Percentiles rank a stretch among this genome's conserved stretches.
Conservation (phyloP, 2,888 invertebrate species). For the Drosophila anomelani region DNA sequence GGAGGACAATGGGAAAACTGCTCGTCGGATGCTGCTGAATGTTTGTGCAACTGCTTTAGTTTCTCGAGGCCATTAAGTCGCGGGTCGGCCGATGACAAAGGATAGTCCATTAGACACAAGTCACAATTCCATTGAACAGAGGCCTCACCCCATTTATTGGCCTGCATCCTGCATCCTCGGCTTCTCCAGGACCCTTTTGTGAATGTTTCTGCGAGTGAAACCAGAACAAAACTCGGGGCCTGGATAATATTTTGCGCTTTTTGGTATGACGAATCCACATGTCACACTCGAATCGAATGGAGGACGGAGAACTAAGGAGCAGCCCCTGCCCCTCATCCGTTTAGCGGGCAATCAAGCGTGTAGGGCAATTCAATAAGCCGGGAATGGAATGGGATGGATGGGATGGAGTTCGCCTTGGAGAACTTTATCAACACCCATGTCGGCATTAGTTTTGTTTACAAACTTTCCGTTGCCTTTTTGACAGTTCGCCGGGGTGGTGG, state of each 20-base stretch:
- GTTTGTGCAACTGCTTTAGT: conserved; percentile 70
- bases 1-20: conserved; percentile 27
- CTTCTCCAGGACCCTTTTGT: conserved; percentile 52
- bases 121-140: conserved; percentile 49
- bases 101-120: conserved; percentile 67
- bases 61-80: conserved; percentile 70
- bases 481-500: conserved; percentile 55
- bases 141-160: conserved; percentile 23
- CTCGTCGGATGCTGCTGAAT: conserved; percentile 50
- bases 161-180: conserved; percentile 18
- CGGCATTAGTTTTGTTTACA: conserved; percentile 83
- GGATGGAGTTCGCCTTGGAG: conserved; percentile 53
- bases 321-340: conserved; percentile 59
- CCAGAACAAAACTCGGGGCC: conserved; percentile 72
- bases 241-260: conserved; percentile 74
- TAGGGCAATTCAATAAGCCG: conserved; percentile 77
- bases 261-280: conserved; percentile 79
- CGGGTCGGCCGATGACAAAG: conserved; percentile 52
- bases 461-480: conserved; percentile 82
- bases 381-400: conserved; percentile 1
- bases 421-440: conserved; percentile 80
- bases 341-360: conserved; percentile 80
- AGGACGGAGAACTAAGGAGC: conserved; percentile 4
- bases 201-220: conserved; percentile 61
- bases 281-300: conserved; percentile 60